These are phyloP conservation scores for Drepana falcataria DNA, from an alignment of 2,888 invertebrate species.

Conservation along the genomic window DNA sequence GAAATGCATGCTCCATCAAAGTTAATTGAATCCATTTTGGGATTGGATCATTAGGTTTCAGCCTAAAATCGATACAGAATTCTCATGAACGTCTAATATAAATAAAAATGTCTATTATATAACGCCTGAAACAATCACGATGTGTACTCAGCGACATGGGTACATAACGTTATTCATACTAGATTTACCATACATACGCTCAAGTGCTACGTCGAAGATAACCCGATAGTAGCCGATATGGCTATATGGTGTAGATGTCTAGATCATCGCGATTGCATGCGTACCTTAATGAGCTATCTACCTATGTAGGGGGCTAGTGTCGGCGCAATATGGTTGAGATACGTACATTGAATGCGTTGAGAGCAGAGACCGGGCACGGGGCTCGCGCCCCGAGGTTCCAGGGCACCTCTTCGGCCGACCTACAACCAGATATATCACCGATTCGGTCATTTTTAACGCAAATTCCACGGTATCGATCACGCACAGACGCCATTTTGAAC, in stretches of 20 bases:
- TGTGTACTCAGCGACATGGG: neutral
- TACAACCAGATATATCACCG: slow-evolving; percentile 71
- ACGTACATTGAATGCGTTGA: slow-evolving; percentile 72
- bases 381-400: slow-evolving; percentile 60
- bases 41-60: neutral
- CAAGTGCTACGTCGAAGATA: slow-evolving; percentile 29
- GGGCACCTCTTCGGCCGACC: slow-evolving; percentile 68
- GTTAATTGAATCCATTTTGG: neutral
- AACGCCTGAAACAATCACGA: slow-evolving; percentile 26
- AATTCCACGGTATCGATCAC: slow-evolving; percentile 77
- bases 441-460: slow-evolving; percentile 68
- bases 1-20: slow-evolving; percentile 29
- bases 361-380: slow-evolving; percentile 57
- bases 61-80: neutral
- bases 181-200: slow-evolving; percentile 32
- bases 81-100: neutral
- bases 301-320: slow-evolving; percentile 51
- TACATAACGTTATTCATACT: slow-evolving; percentile 19
- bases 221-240: slow-evolving; percentile 38
- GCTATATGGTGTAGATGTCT: slow-evolving; percentile 42
- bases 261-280: slow-evolving; percentile 44
- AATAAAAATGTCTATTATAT: slow-evolving; percentile 24
- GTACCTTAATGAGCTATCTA: slow-evolving; percentile 54
- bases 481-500: slow-evolving; percentile 78
- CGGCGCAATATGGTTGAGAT: slow-evolving; percentile 74